Conservation (phyloP, 2,888 invertebrate species). For the Epistrophella euchroma region DNA sequence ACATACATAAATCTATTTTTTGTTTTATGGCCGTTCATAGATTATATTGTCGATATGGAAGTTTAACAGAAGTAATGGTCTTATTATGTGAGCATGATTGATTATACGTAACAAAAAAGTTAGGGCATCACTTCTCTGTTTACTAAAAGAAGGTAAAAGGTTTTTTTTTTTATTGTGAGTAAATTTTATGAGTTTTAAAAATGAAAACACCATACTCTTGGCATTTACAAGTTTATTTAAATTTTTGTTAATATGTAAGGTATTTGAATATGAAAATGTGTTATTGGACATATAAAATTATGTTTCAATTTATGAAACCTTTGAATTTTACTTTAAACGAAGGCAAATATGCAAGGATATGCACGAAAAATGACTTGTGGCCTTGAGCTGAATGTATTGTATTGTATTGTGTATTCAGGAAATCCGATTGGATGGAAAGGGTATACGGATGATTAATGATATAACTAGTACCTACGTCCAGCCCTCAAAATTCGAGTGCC, state of each 20-base stretch:
- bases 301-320: too few relatives aligned
- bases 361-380: too few relatives aligned
- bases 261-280: too few relatives aligned
- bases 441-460: too few relatives aligned
- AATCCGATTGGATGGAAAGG: too few relatives aligned
- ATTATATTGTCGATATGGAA: constrained; percentile 57
- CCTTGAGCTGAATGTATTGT: too few relatives aligned
- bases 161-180: background rate
- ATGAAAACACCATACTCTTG: background rate
- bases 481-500: too few relatives aligned
- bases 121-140: background rate
- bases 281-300: too few relatives aligned
- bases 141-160: constrained; percentile 5
- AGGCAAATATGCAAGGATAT: too few relatives aligned
- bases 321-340: too few relatives aligned
- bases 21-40: constrained; percentile 51
- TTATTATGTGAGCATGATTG: constrained; percentile 49
- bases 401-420: too few relatives aligned
- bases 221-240: background rate
- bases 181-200: constrained; percentile 11
- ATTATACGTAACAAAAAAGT: constrained; percentile 25
- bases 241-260: background rate
- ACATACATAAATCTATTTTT: background rate
- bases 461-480: too few relatives aligned
- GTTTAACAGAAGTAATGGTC: constrained; percentile 20